Conservation (phyloP, 2,888 invertebrate genomes). For the Drosophila flavopinicola region DNA sequence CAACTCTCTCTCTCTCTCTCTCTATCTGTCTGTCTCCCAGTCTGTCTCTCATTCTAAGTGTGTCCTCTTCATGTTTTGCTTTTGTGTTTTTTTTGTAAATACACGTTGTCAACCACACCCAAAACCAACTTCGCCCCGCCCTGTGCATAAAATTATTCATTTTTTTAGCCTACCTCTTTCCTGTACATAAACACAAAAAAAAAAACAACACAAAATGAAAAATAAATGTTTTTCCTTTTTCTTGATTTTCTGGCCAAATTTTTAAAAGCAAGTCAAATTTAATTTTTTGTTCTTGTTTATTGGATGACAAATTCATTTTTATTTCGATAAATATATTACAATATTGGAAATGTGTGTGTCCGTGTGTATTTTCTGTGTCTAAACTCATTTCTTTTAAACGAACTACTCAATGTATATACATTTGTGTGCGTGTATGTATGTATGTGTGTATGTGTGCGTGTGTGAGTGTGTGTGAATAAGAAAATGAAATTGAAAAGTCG, state of each 20-base stretch:
- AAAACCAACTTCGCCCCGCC: not conserved
- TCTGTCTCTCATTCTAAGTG: conserved; percentile 13
- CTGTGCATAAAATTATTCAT: conserved; percentile 42
- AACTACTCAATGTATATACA: conserved; percentile 31
- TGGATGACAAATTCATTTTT: conserved; percentile 62
- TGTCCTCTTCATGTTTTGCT: not conserved
- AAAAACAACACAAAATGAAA: conserved; percentile 21
- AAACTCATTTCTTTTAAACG: conserved; percentile 26
- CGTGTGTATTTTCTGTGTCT: conserved; percentile 40
- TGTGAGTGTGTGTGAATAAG: conserved; percentile 28
- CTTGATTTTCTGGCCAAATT: conserved; percentile 55
- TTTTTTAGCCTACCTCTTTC: conserved; percentile 33
- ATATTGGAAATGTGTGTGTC: conserved; percentile 66
- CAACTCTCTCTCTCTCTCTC: conserved; percentile 45
- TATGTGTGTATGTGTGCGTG: conserved; percentile 35
- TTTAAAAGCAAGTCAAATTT: conserved; percentile 44
- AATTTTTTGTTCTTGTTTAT: conserved; percentile 44
- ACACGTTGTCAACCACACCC: conserved; percentile 32
- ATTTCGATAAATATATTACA: conserved; percentile 37
- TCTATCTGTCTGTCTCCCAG: conserved; percentile 14
- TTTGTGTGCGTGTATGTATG: conserved; percentile 34
- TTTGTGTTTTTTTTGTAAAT: conserved; percentile 42
- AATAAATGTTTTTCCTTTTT: conserved; percentile 36
- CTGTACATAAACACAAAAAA: conserved; percentile 46
- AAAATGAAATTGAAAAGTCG: conserved; percentile 29